Evolutionary conservation across 2,797 vertebrate genomes (phyloP).

Genomic region (Babyrousa celebensis): DNA sequence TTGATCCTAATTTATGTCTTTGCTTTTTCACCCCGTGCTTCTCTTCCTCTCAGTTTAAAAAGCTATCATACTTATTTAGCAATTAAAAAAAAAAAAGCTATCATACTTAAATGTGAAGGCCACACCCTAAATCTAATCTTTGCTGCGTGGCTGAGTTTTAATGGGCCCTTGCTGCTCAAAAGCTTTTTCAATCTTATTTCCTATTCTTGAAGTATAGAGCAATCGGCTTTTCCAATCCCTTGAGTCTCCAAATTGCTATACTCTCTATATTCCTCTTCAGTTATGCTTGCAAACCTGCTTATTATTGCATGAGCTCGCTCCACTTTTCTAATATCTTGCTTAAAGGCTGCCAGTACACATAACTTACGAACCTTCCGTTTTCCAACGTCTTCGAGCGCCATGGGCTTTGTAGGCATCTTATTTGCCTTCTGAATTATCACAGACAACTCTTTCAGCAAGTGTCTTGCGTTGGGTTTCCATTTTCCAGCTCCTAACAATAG

Average conservation of each 20-base stretch:
- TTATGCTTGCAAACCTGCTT: conserved; percentile 37
- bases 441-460: conserved; percentile 12
- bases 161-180: conserved; percentile 16
- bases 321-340: conserved; percentile 46
- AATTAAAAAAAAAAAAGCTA: neutral
- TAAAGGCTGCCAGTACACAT: conserved; percentile 20
- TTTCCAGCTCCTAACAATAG: neutral
- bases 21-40: neutral
- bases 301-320: conserved; percentile 59
- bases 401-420: neutral
- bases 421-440: conserved; percentile 13
- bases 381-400: conserved; percentile 10
- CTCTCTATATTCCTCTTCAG: conserved; percentile 52
- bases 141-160: conserved; percentile 32
- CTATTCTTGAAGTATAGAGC: conserved; percentile 49
- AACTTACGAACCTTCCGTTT: neutral
- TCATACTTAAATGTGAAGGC: conserved; percentile 13
- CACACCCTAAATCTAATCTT: conserved; percentile 61
- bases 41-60: neutral
- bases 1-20: conserved; percentile 30
- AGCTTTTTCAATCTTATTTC: conserved; percentile 69
- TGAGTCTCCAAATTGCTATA: conserved; percentile 24
- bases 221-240: conserved; percentile 20
- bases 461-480: neutral
- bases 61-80: neutral